These are phyloP conservation scores for Orius laevigatus DNA, from an alignment of 1,140 invertebrate species.

Conservation along the genomic window DNA sequence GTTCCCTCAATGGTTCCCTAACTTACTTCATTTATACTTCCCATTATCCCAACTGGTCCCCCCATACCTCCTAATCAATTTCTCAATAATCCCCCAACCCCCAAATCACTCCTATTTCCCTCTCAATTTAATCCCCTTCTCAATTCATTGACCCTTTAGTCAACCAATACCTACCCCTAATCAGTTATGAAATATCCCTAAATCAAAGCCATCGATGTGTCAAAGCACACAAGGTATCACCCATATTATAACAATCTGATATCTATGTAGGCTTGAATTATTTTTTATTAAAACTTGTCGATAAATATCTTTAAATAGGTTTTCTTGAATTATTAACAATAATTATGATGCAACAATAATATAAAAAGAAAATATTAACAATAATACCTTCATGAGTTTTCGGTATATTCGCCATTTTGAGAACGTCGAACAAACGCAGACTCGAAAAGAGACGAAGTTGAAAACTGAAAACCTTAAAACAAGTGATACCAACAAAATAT, in stretches of 20 bases:
- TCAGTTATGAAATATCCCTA: too few relatives aligned
- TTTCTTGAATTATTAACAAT: slow-evolving; percentile 5
- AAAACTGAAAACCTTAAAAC: too few relatives aligned
- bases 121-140: too few relatives aligned
- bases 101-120: not conserved
- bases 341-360: not conserved
- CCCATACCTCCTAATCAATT: slow-evolving; percentile 1
- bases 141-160: too few relatives aligned
- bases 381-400: slow-evolving; percentile 58
- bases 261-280: slow-evolving; percentile 8
- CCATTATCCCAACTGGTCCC: not conserved
- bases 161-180: too few relatives aligned
- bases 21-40: not conserved
- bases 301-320: not conserved
- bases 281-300: slow-evolving; percentile 21
- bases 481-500: not conserved
- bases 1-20: not conserved
- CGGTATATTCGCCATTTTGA: slow-evolving; percentile 53
- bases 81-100: not conserved
- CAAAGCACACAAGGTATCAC: too few relatives aligned
- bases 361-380: slow-evolving; percentile 15
- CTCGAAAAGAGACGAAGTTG: too few relatives aligned
- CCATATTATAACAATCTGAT: not conserved
- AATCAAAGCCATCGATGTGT: too few relatives aligned
- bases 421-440: not conserved